Evolutionary conservation across 2,888 invertebrate genomes (phyloP), one percentile per base, ranked within the genome.

Genomic region (Flexamia atlantica): DNA sequence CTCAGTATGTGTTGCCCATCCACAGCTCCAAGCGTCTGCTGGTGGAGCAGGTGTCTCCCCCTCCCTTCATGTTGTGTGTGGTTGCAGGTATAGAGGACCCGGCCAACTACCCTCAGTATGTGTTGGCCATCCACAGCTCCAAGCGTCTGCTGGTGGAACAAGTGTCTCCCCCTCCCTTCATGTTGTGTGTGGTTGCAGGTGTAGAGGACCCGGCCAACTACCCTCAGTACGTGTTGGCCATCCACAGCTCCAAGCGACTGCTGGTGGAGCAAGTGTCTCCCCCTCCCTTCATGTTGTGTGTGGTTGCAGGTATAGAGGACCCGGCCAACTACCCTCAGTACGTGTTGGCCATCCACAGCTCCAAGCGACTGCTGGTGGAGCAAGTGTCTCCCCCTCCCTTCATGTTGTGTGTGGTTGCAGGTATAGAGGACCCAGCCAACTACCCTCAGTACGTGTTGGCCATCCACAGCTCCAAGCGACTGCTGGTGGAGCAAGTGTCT

Each of bases 161-260:
- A n/a, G n/a, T n/a, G n/a, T n/a, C n/a, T n/a, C n/a, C n/a, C n/a
- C n/a, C 96, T 84, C 94, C 96, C 40, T 96, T 96, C 89, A 94
- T 98, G 81, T 91, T 98, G 85, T n/a, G 98, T 23, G 74, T 82
- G 14, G 17, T 12, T 10, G n/a, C 14, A n/a, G 17, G 17, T 7
- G 93, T 97, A 87, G 95, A 96, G 88, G 93, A 95, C 88, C 93
- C 95, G 12, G 92, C 93, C n/a, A 94, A 93, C 87, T 97, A 96
- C 93, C 98, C 98, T 0, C 95, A 97, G 85, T 98, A 97, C 90
- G 96, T 98, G 83, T 91, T 99, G 86, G 97, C 98, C 0, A 95
- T 98, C 83, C 98, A 99, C 90, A 98, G 98, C 89, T 97, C 98
- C 64, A 98, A 98, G 90, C 95, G 96, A 86, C 92, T 99, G 85